These are phyloP conservation scores for Archegozetes longisetosus DNA, from an alignment of 1,140 invertebrate species.

Conservation along the genomic window DNA sequence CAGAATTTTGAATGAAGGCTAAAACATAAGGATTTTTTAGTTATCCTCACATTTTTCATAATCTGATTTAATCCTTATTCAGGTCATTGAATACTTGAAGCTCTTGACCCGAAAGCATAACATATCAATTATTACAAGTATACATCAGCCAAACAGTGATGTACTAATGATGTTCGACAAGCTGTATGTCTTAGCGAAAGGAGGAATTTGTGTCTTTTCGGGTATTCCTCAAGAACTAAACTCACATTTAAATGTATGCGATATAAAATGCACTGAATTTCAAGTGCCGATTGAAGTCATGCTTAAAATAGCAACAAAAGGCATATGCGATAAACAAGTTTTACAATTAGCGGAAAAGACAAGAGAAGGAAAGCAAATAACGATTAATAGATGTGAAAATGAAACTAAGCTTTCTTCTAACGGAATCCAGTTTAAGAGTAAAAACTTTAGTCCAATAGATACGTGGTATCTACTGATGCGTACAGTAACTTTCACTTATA, in stretches of 20 bases:
- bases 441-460: neutral
- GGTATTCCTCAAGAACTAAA: constrained; percentile 13
- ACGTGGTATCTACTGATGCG: neutral
- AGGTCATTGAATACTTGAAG: neutral
- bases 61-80: neutral
- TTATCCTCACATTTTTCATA: too few relatives aligned
- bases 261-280: neutral
- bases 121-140: constrained; percentile 14
- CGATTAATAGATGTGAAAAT: neutral
- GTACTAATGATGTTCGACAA: constrained; percentile 14
- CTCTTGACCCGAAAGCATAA: neutral
- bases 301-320: constrained; percentile 1
- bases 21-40: too few relatives aligned
- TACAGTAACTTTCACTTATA: neutral
- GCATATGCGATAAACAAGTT: neutral
- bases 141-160: constrained; percentile 16
- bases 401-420: neutral
- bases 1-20: too few relatives aligned
- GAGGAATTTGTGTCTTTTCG: constrained; percentile 24
- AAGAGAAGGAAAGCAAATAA: neutral
- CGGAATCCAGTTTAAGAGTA: too few relatives aligned
- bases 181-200: constrained; percentile 15
- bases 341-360: neutral
- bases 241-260: neutral
- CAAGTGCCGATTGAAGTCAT: constrained; percentile 3